Evolutionary conservation across 2,888 invertebrate species (phyloP), one percentile per base, ranked within the genome.

Genomic region (Pyrrhia umbra): DNA sequence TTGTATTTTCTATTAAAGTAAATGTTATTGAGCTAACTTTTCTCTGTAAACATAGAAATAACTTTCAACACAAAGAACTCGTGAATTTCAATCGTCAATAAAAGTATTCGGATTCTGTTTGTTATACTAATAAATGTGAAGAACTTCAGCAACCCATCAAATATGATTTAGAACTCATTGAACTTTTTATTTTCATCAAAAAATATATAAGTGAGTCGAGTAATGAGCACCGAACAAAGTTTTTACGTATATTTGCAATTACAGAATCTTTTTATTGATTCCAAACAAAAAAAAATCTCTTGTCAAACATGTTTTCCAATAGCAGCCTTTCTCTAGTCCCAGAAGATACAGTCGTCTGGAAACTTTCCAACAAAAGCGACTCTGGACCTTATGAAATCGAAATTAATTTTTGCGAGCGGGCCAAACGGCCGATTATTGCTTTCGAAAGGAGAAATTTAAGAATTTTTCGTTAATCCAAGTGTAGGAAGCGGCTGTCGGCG

Each of bases 371-470:
- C 61, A 67, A 68, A 65, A 58, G 59, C 67, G 66, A 45, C 77
- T 72, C 73, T 77, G 63, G 66, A 77, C 56, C 49, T 67, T 82
- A 84, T 82, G 80, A 86, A 85, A 85, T 84, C 80, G 80, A 86
- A 88, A 88, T 89, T 85, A 89, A 87, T 89, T 88, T 85, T 82
- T 58, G 56, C 52, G 65, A 71, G 71, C 61, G 77, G 60, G 72
- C 75, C 73, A 73, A 79, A 66, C 70, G 75, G 75, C 60, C 83
- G 86, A 88, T 89, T 89, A 89, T 89, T 89, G 88, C 86, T 84
- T 83, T 83, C 70, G 73, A 76, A 81, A 78, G 73, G 85, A 81
- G 83, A 82, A 86, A 90, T 90, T 91, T 88, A 87, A 85, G 86
- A 85, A 82, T 86, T 88, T 88, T 89, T 87, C 83, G 79, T 74